Base-by-base conservation (phyloP, 1,140 invertebrate species). In the Eufriesea mexicana region DNA sequence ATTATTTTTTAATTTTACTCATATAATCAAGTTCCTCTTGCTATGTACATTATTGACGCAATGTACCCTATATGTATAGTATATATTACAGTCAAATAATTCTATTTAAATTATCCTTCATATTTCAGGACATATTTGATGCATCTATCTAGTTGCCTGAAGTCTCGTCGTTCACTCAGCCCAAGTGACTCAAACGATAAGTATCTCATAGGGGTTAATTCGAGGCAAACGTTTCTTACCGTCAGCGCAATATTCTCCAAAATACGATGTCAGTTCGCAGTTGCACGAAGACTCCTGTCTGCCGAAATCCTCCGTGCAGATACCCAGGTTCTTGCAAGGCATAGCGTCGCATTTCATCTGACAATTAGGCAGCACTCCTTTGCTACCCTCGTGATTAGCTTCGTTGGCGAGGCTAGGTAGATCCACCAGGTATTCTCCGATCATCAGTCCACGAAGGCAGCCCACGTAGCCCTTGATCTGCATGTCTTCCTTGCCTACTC, bases 261-360 rank as follows among this genome's bases (percentile, higher is more conserved):
- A 97, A 91, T 98, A 98, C 74, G 97, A 98, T 9, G 97, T 99
- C 28, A 97, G 95, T 80, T 98, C 96, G 90, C 98, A 99, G 86
- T 98, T 96, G 92, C 98, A 99, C 10, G 96, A 96, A 80, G 96
- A 97, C 84, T 97, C 95, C 74, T 97, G 97, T 72, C 97, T 96
- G n/a, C 96, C 96, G 92, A 98, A 99, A 91, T 98, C 96, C 92
- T 99, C 98, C 14, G 97, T 96, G 90, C 98, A 99, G 28, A 97
- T 95, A 1, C 98, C 98, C 12, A 96, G 96, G 93, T 99, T 98
- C 89, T 98, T 97, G 90, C 98, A 99, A 0, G 98, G 98, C 72
- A 97, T 95, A 0, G 96, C 95, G 84, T 98, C 97, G 91, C 98
- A 99, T 89, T 98, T 97, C 96, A 98, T 98, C 85, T 97, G 96